Evolutionary conservation across 2,888 invertebrate genomes (phyloP).

Genomic region (Drosophila suboccidentalis): DNA sequence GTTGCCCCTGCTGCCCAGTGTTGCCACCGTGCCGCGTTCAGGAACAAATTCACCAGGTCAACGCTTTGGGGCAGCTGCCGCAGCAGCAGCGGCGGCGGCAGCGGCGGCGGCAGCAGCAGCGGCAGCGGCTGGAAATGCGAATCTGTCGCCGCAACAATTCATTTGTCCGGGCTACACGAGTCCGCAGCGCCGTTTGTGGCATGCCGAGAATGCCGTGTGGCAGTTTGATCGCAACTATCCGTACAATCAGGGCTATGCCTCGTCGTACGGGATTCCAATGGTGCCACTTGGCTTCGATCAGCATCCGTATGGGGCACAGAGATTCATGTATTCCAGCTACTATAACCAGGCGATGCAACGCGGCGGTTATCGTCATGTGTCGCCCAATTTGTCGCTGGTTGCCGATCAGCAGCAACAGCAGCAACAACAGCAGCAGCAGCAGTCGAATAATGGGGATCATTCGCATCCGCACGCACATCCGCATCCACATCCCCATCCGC

Average conservation of each 20-base stretch:
- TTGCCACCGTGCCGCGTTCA: constrained; percentile 16
- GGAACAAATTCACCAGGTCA: constrained; percentile 19
- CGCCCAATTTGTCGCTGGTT: constrained; percentile 28
- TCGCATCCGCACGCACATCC: constrained; percentile 25
- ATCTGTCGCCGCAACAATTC: constrained; percentile 42
- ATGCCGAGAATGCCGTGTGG: constrained; percentile 71
- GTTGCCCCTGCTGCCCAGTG: constrained; percentile 35
- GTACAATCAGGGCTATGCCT: constrained; percentile 65
- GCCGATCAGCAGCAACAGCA: constrained; percentile 20
- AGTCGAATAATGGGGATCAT: constrained; percentile 4
- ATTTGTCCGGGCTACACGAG: constrained; percentile 65
- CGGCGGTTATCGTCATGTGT: constrained; percentile 40
- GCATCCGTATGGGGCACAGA: constrained; percentile 57
- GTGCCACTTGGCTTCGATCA: constrained; percentile 70
- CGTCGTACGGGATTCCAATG: constrained; percentile 66
- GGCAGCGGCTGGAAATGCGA: constrained; percentile 5
- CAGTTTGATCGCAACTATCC: constrained; percentile 77
- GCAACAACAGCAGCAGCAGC: constrained; percentile 9
- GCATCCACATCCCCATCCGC: constrained; percentile 16
- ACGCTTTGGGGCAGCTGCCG: constrained; percentile 37
- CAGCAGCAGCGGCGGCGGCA: constrained; percentile 12
- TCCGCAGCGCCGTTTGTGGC: constrained; percentile 71
- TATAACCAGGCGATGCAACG: constrained; percentile 51
- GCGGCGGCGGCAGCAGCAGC: constrained; percentile 19
- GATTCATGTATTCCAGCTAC: constrained; percentile 67